A percentile compares a stretch with the other conserved stretches of the same genome.
These are phyloP conservation scores for Macropus fuliginosus DNA, from an alignment of 2,797 vertebrate genomes.

Conservation along the genomic window DNA sequence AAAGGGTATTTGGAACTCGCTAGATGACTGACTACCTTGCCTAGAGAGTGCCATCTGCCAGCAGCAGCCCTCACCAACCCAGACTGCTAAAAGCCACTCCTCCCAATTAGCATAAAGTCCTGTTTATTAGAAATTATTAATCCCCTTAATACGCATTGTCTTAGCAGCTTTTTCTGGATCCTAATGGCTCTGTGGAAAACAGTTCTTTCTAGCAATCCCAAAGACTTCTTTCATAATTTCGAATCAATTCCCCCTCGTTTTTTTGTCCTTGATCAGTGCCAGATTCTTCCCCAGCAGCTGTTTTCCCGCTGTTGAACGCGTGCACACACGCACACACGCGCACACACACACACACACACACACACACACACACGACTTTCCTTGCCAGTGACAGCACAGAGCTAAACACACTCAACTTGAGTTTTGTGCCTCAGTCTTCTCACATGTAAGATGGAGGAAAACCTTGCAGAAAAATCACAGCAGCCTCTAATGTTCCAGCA, in stretches of 20 bases:
- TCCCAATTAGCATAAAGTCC: not conserved
- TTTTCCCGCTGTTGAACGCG: not conserved
- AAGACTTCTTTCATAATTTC: not conserved
- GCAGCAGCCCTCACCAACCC: not conserved
- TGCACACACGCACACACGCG: no score
- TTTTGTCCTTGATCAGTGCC: not conserved
- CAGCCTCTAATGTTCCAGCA: not conserved
- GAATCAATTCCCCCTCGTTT: not conserved
- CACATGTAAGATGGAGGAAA: constrained; percentile 11
- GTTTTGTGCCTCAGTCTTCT: not conserved
- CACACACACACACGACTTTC: not conserved
- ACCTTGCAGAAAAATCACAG: not conserved
- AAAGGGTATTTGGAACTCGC: not conserved
- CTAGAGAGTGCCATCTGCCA: not conserved
- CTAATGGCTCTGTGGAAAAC: not conserved
- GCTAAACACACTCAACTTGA: not conserved
- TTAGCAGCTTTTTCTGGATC: not conserved
- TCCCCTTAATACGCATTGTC: constrained; percentile 11
- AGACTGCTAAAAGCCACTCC: not conserved
- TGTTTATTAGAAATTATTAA: constrained; percentile 21
- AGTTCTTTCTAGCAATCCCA: not conserved
- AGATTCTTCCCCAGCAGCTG: not conserved
- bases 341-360: not conserved
- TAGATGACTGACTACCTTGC: not conserved
- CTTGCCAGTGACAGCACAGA: not conserved